A percentile compares a stretch with the other conserved stretches of the same genome.
Conservation (phyloP, 1,140 invertebrate genomes). For the Drosophila baimaii region DNA sequence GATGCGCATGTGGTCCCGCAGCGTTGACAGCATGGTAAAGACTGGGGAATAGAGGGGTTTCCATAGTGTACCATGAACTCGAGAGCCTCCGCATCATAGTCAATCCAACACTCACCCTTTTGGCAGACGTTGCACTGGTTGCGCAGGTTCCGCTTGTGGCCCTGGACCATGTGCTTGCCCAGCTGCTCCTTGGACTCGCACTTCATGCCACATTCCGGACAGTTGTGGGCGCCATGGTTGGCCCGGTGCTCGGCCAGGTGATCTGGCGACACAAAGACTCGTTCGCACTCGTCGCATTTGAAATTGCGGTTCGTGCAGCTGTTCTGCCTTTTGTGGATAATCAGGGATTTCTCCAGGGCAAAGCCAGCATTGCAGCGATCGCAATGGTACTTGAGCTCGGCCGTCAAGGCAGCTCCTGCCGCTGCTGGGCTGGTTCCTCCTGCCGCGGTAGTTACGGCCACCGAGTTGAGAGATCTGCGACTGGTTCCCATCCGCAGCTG, state of each 20-base stretch:
- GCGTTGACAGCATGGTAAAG: slow-evolving; percentile 85
- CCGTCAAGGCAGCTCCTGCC: neutral
- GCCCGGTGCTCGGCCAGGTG: slow-evolving; percentile 84
- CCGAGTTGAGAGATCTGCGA: slow-evolving; percentile 10
- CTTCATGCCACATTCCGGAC: slow-evolving; percentile 77
- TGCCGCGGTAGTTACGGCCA: neutral
- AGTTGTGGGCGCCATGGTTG: slow-evolving; percentile 59
- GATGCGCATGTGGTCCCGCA: slow-evolving; percentile 85
- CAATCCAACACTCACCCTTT: slow-evolving; percentile 85
- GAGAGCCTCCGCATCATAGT: too few relatives aligned
- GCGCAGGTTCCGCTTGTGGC: slow-evolving; percentile 85
- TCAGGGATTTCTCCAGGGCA: slow-evolving; percentile 67
- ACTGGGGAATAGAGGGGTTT: slow-evolving; percentile 45
- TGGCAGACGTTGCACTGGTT: slow-evolving; percentile 87
- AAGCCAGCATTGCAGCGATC: slow-evolving; percentile 79
- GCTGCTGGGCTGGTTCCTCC: slow-evolving; percentile 2
- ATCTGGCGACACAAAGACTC: slow-evolving; percentile 85
- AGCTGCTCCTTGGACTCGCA: slow-evolving; percentile 83
- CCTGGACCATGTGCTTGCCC: slow-evolving; percentile 83
- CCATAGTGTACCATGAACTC: neutral
- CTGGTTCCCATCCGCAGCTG: slow-evolving; percentile 1
- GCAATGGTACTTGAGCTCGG: slow-evolving; percentile 66
- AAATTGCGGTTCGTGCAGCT: slow-evolving; percentile 73
- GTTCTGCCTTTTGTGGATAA: slow-evolving; percentile 64
- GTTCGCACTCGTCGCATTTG: slow-evolving; percentile 70